Base-by-base conservation (phyloP, 1,140 invertebrate genomes). In the Tetraneura akinire region DNA sequence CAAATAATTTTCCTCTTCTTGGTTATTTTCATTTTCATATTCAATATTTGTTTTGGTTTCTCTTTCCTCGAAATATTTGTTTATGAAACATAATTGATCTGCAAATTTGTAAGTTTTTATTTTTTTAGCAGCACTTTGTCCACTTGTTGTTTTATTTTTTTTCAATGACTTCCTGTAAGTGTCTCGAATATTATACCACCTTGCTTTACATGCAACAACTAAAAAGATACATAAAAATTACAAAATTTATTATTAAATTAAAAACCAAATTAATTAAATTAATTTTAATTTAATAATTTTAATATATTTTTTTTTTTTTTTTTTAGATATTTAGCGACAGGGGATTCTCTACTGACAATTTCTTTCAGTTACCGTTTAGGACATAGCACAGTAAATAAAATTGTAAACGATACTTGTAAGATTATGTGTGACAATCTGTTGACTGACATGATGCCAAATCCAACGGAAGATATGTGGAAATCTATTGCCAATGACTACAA, bases 31-130 rank as follows among this genome's bases (percentile, higher is more conserved):
- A n/a, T 64, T 64, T 64, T 64, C 60, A 37, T 32, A n/a, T 64
- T 64, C 29, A 64, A 37, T 37, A 37, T 64, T 64, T 64, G 29
- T 64, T 64, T 37, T 64, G 1, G 60, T 32, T 64, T 37, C 37
- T 37, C 29, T 64, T 64, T 64, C 29, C 29, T 64, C 6, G n/a
- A 64, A 64, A 64, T 64, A 64, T 64, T 64, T n/a, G 62, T 66
- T 66, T 42, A 66, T 66, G 18, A 42, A 66, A 66, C 32, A 37
- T 37, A 66, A 13, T 66, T 66, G 32, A 66, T 66, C 62, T 37
- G 32, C 62, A 66, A 66, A 66, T 66, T 42, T 42, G 21, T 66
- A 37, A 62, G 4, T 62, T 62, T 62, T 62, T 29, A 62, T 62
- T 62, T 29, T 60, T 32, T 62, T 62, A 18, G 57, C 13, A 60